Conservation (phyloP, 2,888 invertebrate species). For the Cephus runcator region DNA sequence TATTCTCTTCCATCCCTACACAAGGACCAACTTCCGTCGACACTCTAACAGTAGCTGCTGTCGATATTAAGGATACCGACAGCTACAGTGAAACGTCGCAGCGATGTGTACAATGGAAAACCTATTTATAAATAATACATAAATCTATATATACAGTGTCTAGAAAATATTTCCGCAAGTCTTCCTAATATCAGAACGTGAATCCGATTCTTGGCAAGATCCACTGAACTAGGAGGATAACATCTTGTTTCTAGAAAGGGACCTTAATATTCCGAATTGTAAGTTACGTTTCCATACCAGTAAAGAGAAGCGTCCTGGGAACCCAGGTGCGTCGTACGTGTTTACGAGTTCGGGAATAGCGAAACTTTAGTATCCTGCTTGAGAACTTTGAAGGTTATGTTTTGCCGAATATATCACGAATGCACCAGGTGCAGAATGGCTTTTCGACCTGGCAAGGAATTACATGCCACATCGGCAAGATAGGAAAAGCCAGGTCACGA, state of each 20-base stretch:
- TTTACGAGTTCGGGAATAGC: constrained; percentile 57
- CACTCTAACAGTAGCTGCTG: background rate
- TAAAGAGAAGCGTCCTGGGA: constrained; percentile 47
- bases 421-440: background rate
- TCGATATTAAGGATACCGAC: background rate
- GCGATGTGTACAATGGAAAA: background rate
- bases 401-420: constrained; percentile 44
- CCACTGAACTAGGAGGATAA: background rate
- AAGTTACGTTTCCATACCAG: constrained; percentile 48
- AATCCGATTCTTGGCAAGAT: background rate
- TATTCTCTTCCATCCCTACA: background rate
- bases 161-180: background rate
- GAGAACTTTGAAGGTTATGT: constrained; percentile 51
- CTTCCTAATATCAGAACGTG: background rate
- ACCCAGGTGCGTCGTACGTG: constrained; percentile 60
- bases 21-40: background rate
- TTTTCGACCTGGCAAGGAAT: background rate
- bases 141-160: background rate
- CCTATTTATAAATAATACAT: background rate
- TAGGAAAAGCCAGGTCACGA: background rate
- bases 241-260: background rate
- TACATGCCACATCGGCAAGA: background rate
- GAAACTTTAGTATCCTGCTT: constrained; percentile 31
- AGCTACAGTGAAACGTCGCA: background rate
- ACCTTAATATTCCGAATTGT: constrained; percentile 48